Percentiles rank a stretch among this genome's conserved stretches.
These are phyloP conservation scores for Chunga burmeisteri DNA, from an alignment of 2,113 vertebrate species.

Conservation along the genomic window DNA sequence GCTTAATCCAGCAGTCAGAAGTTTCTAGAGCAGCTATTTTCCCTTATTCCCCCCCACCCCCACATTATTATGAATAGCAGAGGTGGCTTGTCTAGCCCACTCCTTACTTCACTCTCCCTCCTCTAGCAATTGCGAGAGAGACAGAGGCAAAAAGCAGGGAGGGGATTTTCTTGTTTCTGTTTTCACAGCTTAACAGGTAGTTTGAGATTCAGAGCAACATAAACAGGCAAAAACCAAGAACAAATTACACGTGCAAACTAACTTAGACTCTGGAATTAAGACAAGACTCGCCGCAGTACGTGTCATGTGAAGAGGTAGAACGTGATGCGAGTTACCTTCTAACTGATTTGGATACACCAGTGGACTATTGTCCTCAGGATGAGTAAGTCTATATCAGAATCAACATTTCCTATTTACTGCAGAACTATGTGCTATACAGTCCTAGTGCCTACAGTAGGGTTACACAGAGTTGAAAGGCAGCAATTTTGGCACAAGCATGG, in stretches of 20 bases:
- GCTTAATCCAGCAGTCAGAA: background rate
- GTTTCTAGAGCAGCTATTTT: slow-evolving; percentile 8
- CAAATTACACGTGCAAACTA: background rate
- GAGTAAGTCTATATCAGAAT: background rate
- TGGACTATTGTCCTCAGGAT: background rate
- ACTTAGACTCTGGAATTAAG: background rate
- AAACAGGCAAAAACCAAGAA: background rate
- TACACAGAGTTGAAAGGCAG: background rate
- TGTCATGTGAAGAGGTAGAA: background rate
- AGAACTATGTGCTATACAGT: background rate
- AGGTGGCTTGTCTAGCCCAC: background rate
- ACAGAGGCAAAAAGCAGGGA: background rate
- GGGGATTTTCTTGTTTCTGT: background rate
- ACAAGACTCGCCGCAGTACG: background rate
- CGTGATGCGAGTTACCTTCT: background rate
- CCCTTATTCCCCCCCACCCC: background rate
- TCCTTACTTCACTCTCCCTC: background rate
- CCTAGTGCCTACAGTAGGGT: background rate
- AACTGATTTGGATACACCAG: background rate
- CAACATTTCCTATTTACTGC: background rate
- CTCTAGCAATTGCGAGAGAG: background rate
- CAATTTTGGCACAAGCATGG: background rate
- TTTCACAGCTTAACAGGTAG: background rate
- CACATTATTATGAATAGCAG: background rate
- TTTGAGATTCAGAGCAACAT: background rate